These are phyloP conservation scores for Calliphora vomitoria DNA, from an alignment of 2,888 invertebrate genomes.

Conservation along the genomic window DNA sequence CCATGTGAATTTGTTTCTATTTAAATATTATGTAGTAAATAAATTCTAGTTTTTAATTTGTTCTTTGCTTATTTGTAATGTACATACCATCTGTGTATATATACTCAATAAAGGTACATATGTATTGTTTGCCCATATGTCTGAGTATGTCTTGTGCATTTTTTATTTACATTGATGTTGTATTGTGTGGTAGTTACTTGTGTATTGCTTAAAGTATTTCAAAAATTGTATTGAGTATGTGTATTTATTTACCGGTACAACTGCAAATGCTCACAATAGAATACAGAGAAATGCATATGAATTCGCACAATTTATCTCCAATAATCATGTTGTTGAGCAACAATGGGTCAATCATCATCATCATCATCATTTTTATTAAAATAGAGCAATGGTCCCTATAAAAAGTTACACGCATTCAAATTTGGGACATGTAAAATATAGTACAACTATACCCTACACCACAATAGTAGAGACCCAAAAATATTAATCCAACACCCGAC, in stretches of 20 bases:
- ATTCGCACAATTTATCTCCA: too few relatives aligned
- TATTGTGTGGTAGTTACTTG: not conserved
- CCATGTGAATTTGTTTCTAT: not conserved
- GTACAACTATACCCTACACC: too few relatives aligned
- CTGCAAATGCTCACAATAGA: not conserved
- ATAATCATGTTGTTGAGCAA: too few relatives aligned
- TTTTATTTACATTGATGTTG: not conserved
- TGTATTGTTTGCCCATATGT: not conserved
- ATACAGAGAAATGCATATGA: not conserved
- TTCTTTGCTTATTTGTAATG: not conserved
- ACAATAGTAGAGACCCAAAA: too few relatives aligned
- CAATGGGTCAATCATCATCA: too few relatives aligned
- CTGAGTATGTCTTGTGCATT: constrained; percentile 10
- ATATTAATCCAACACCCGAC: too few relatives aligned
- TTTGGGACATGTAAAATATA: too few relatives aligned
- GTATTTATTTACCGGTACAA: constrained; percentile 10
- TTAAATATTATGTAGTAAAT: not conserved
- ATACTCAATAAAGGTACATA: not conserved
- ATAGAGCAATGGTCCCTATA: too few relatives aligned
- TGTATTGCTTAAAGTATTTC: constrained; percentile 6
- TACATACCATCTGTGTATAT: not conserved
- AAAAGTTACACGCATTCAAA: too few relatives aligned
- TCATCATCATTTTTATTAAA: too few relatives aligned
- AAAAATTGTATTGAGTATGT: constrained; percentile 3
- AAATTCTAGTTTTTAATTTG: not conserved